Base-by-base conservation (phyloP, 35 echinoderm and acorn worm genomes). In the Amphiura filiformis region DNA sequence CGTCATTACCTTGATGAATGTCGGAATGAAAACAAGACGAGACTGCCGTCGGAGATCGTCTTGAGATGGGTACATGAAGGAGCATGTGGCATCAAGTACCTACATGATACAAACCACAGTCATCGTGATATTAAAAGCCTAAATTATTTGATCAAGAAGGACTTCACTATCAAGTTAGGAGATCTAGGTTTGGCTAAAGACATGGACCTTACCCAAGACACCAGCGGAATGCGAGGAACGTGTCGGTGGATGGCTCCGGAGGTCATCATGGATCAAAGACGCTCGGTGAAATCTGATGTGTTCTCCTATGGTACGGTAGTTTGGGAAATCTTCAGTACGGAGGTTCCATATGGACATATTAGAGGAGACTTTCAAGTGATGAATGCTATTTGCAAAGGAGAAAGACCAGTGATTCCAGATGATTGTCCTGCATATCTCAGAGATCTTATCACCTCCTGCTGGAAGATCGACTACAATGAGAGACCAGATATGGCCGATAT, bases 171-270 rank as follows among this genome's bases (percentile, higher is more conserved):
- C 26, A 70, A 70, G 61, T 23, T 70, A 2, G 61, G 61, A 3
- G 61, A 70, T 70, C 26, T 70, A 23, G 61, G 17, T n/a, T 3
- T 70, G 3, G 61, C 61, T 3, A 70, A 70, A 30, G 61, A 11
- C 28, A 18, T 70, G 61, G 61, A 70, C 4, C 5, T 70, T 2
- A 70, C 61, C 26, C 61, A 70, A 30, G 61, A 70, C 1, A 70
- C 61, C 1, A 70, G 61, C 26, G 61, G 61, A 13, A 23, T 70
- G 7, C 7, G 80, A 39, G 80, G 80, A 17, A 41, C 80, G 0
- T 82, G 80, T n/a, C 35, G 37, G 5, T 82, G 80, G 80, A 82
- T 82, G 80, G 80, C 80, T 33, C 80, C 80, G 7, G 80, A 82
- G 32, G 80, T 82, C 14, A 82, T 82, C 37, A 41, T 18, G 37